Evolutionary conservation across 1,140 invertebrate genomes (phyloP).

Genomic region (Andricus grossulariae): DNA sequence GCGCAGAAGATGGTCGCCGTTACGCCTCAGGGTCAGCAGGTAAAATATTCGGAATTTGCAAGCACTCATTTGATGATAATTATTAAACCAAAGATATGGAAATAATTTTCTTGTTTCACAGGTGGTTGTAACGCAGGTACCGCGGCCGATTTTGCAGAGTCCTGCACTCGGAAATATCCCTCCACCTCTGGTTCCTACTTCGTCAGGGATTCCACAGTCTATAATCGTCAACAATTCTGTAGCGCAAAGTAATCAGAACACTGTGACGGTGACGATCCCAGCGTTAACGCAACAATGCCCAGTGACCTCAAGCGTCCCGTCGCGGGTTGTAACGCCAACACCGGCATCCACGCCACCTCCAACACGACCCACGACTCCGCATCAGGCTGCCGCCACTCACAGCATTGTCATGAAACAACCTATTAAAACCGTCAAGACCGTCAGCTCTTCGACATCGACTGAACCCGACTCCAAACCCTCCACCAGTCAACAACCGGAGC

Average conservation of each 20-base stretch:
- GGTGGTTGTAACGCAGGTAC: constrained; percentile 76
- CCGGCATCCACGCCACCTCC: constrained; percentile 71
- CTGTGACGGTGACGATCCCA: constrained; percentile 52
- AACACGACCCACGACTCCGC: constrained; percentile 71
- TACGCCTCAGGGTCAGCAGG: constrained; percentile 81
- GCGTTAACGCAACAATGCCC: constrained; percentile 61
- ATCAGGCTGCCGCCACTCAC: constrained; percentile 58
- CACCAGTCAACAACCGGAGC: constrained; percentile 59
- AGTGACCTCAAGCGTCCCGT: constrained; percentile 68
- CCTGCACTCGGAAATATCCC: constrained; percentile 72
- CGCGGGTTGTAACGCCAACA: constrained; percentile 69
- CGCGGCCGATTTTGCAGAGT: constrained; percentile 76
- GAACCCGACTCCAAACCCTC: constrained; percentile 62
- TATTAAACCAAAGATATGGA: neutral
- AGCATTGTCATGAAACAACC: constrained; percentile 42
- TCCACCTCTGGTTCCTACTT: constrained; percentile 70
- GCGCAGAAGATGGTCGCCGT: constrained; percentile 80
- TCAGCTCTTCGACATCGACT: constrained; percentile 63
- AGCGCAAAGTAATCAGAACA: constrained; percentile 55
- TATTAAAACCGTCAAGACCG: constrained; percentile 59
- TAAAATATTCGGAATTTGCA: constrained; percentile 47
- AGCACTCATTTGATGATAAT: neutral
- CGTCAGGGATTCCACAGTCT: constrained; percentile 72
- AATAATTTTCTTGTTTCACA: neutral
- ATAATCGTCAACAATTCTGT: constrained; percentile 71